phyloP scores from a whole-genome alignment of 2,888 invertebrate species.

The Pollenia amentaria region DNA sequence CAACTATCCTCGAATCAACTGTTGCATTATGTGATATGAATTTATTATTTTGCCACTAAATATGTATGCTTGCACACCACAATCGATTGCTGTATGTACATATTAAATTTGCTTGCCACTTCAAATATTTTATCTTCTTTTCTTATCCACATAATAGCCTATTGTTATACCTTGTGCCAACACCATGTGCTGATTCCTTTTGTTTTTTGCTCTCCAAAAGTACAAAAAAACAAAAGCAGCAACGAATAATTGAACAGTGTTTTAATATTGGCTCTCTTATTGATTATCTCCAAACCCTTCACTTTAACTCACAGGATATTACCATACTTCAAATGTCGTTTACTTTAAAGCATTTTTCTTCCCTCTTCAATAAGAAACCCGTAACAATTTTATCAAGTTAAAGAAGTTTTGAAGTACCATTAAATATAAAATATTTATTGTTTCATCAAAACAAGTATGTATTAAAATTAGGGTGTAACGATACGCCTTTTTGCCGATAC shows the following conservation, averaged over 20 bases:
- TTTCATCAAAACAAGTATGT: slow-evolving; percentile 43
- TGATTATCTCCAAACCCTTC: slow-evolving; percentile 58
- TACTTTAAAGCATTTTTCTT: slow-evolving; percentile 33
- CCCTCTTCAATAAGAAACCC: neutral
- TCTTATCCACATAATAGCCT: slow-evolving; percentile 20
- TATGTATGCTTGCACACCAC: slow-evolving; percentile 3
- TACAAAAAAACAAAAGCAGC: neutral
- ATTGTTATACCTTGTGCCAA: slow-evolving; percentile 22
- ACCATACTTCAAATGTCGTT: slow-evolving; percentile 58
- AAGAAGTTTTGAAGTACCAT: slow-evolving; percentile 69
- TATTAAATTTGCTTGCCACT: slow-evolving; percentile 49
- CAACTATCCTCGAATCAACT: neutral
- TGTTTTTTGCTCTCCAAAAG: slow-evolving; percentile 24
- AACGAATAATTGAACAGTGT: slow-evolving; percentile 48
- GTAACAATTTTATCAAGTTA: slow-evolving; percentile 58
- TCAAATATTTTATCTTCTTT: slow-evolving; percentile 30
- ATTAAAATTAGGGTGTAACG: neutral
- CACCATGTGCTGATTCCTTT: slow-evolving; percentile 42
- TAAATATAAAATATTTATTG: slow-evolving; percentile 70
- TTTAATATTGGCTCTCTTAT: slow-evolving; percentile 51
- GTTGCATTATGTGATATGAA: slow-evolving; percentile 71
- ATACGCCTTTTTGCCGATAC: neutral
- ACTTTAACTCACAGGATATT: slow-evolving; percentile 45
- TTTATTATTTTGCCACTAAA: slow-evolving; percentile 73
- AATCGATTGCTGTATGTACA: slow-evolving; percentile 7